Evolutionary conservation across 2,797 vertebrate genomes (phyloP), one percentile per base, ranked within the genome.

Genomic region (Megalops cyprinoides): DNA sequence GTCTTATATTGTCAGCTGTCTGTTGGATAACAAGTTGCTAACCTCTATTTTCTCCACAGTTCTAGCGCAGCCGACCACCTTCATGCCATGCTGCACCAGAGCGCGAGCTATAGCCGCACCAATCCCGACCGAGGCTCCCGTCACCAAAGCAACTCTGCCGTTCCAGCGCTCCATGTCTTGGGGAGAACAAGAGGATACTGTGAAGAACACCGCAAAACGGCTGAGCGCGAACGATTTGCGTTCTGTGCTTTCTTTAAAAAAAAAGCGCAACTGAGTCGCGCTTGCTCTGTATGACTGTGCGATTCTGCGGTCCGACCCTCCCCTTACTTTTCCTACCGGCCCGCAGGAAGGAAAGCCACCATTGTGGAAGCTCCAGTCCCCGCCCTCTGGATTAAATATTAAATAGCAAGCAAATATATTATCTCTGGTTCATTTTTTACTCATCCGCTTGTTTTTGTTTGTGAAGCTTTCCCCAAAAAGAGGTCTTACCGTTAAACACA

Each of bases 101-200:
- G 94, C 94, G 78, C 92, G 89, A 8, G 92, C 93, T 58, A 96
- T 86, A 1, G 94, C 92, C 60, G 95, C 96, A 5, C 96, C 96
- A 77, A 96, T 96, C 74, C 95, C 96, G 74, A 90, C 94, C 10
- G 95, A 97, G 23, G 96, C 95, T 51, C 96, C 96, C 18, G 95
- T 97, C 83, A 97, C 95, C 78, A 97, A 89, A 20, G 95, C 96
- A 81, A 96, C 94, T 74, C 95, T 94, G 78, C 90, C 94, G 81
- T 81, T 86, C 96, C 96, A 97, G 83, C 95, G 93, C 85, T 97
- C 92, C 96, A 96, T 96, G 82, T 67, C 81, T 14, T 20, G 67
- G 14, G 18, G 34, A 67, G 0, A 34, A 31, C 62, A 12, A 58
- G 23, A 20, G 18, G 34, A 4, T n/a, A n/a, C n/a, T n/a, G 6